A percentile compares a stretch with the other conserved stretches of the same genome.
Evolutionary conservation across 2,797 vertebrate species (phyloP).

Genomic region (Squalus acanthias): DNA sequence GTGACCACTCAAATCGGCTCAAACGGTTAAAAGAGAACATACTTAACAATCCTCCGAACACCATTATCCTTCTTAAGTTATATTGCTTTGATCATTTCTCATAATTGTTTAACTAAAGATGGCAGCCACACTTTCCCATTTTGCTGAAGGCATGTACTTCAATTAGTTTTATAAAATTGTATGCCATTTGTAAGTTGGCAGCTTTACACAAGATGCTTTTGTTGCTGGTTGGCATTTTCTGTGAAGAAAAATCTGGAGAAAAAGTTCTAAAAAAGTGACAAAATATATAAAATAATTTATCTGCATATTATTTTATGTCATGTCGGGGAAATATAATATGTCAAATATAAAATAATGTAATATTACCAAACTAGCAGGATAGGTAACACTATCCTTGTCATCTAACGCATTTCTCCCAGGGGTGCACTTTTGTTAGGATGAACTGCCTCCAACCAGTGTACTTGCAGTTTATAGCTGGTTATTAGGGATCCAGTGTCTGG

Average conservation of each 20-base stretch:
- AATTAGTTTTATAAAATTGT: not conserved
- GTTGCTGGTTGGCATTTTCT: not conserved
- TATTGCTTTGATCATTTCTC: conserved; percentile 1
- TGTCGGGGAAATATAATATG: not conserved
- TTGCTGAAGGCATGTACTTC: not conserved
- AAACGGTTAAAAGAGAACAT: not conserved
- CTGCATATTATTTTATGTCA: not conserved
- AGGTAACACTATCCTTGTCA: not conserved
- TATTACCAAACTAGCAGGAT: not conserved
- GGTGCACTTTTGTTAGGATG: not conserved
- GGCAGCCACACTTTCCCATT: not conserved
- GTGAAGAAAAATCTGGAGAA: not conserved
- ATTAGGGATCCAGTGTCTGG: not conserved
- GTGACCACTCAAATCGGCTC: not conserved
- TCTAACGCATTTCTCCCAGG: not conserved
- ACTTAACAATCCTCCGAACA: conserved; percentile 15
- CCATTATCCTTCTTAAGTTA: not conserved
- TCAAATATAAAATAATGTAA: not conserved
- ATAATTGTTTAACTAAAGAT: not conserved
- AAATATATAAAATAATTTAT: not conserved
- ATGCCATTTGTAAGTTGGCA: not conserved
- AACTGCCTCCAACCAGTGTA: not conserved
- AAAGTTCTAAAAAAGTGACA: not conserved
- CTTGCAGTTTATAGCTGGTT: not conserved
- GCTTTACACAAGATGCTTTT: not conserved